Evolutionary conservation across 2,113 vertebrate species (phyloP).

Genomic region (Paramormyrops kingsleyae): DNA sequence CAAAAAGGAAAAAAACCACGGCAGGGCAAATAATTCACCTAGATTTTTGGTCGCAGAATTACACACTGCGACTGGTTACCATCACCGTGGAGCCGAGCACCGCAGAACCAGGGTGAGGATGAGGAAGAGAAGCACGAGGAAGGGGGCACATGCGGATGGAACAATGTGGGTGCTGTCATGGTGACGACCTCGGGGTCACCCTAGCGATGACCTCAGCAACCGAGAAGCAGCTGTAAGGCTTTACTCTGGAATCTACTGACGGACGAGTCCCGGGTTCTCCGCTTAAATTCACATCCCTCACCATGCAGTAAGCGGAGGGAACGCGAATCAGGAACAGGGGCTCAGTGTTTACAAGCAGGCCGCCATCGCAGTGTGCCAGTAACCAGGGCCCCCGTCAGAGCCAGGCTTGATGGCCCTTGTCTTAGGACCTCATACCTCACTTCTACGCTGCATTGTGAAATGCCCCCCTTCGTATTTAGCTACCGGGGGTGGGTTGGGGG

Average conservation of each 20-base stretch:
- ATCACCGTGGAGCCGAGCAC: neutral
- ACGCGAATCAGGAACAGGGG: slow-evolving; percentile 54
- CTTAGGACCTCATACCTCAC: neutral
- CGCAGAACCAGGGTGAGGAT: neutral
- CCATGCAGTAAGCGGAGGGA: slow-evolving; percentile 48
- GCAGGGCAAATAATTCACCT: neutral
- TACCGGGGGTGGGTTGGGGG: neutral
- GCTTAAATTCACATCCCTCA: slow-evolving; percentile 58
- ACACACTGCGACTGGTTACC: neutral
- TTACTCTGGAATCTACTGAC: neutral
- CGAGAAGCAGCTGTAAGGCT: slow-evolving; percentile 35
- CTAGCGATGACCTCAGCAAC: slow-evolving; percentile 25
- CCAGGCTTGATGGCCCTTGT: neutral
- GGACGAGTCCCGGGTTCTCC: slow-evolving; percentile 47
- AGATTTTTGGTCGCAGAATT: neutral
- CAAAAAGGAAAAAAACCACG: neutral
- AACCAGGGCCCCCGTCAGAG: neutral
- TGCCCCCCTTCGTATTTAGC: neutral
- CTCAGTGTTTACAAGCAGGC: slow-evolving; percentile 53
- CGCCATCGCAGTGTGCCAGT: slow-evolving; percentile 18
- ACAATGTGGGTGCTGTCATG: neutral
- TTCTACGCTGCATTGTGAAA: neutral
- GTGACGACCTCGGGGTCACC: slow-evolving; percentile 52
- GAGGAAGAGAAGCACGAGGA: neutral
- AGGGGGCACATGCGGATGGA: neutral